Evolutionary conservation across 2,888 invertebrate species (phyloP).

Genomic region (Phasia obesa): DNA sequence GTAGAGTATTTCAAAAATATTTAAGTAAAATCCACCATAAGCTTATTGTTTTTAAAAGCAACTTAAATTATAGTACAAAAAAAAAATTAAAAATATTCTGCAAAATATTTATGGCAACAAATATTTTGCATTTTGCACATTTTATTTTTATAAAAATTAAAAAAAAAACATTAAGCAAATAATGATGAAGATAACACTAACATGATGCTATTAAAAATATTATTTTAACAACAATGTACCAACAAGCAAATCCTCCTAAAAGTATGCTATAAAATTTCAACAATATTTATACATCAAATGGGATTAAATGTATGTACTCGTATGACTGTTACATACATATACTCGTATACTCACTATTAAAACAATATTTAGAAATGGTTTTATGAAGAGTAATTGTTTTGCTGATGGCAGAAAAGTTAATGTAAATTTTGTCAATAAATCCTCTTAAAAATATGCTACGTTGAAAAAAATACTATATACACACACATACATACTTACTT

Average conservation of each 20-base stretch:
- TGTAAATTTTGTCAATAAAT: slow-evolving; percentile 30
- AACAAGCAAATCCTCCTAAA: slow-evolving; percentile 40
- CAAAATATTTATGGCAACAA: neutral
- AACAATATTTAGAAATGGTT: slow-evolving; percentile 7
- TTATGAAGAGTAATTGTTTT: slow-evolving; percentile 47
- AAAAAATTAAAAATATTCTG: neutral
- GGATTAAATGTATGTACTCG: slow-evolving; percentile 35
- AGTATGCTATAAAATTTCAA: slow-evolving; percentile 42
- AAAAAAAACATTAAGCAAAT: slow-evolving; percentile 6
- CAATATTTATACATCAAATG: slow-evolving; percentile 42
- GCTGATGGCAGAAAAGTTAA: neutral
- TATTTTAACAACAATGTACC: slow-evolving; percentile 13
- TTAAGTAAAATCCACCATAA: slow-evolving; percentile 11
- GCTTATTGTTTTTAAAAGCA: neutral
- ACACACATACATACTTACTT: neutral
- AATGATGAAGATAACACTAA: slow-evolving; percentile 11
- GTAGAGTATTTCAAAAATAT: neutral
- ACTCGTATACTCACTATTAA: neutral
- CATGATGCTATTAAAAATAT: slow-evolving; percentile 24
- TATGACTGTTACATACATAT: neutral
- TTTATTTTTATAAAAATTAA: slow-evolving; percentile 17
- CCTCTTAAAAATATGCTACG: slow-evolving; percentile 28
- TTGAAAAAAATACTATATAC: neutral
- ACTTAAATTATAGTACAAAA: slow-evolving; percentile 10
- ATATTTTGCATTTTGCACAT: neutral